A percentile compares a stretch with the other conserved stretches of the same genome.
These are phyloP conservation scores for Notamacropus eugenii DNA, from an alignment of 2,797 vertebrate genomes.

Conservation along the genomic window DNA sequence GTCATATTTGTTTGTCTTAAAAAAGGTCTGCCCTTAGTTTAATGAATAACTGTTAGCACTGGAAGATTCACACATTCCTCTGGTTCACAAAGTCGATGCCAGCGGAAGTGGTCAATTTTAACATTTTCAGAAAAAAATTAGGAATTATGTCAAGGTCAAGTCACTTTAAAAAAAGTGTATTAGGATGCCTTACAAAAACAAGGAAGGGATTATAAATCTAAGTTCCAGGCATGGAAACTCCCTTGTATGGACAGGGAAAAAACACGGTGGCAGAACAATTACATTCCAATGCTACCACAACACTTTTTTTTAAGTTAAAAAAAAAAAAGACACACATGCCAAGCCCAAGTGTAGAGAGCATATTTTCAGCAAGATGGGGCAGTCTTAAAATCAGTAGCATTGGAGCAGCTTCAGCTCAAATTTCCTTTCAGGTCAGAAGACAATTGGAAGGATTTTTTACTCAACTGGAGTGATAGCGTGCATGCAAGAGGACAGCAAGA, in stretches of 20 bases:
- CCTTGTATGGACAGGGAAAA: slow-evolving; percentile 70
- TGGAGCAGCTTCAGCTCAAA: slow-evolving; percentile 24
- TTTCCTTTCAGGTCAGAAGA: background rate
- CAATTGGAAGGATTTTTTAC: background rate
- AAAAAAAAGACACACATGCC: slow-evolving; percentile 38
- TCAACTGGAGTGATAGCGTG: background rate
- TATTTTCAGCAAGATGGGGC: slow-evolving; percentile 49
- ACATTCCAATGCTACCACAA: slow-evolving; percentile 73
- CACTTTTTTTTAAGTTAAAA: slow-evolving; percentile 3
- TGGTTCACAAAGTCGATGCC: slow-evolving; percentile 41
- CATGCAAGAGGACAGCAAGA: background rate
- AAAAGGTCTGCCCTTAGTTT: slow-evolving; percentile 36
- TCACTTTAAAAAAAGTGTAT: slow-evolving; percentile 66
- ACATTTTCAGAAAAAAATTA: slow-evolving; percentile 74
- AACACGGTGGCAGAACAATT: slow-evolving; percentile 73
- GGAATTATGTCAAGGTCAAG: slow-evolving; percentile 76
- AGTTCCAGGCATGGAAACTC: slow-evolving; percentile 78
- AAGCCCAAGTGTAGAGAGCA: slow-evolving; percentile 43
- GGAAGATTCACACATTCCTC: slow-evolving; percentile 47
- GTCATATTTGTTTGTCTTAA: slow-evolving; percentile 36
- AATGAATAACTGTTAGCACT: slow-evolving; percentile 55
- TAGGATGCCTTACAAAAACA: slow-evolving; percentile 62
- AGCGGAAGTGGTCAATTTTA: slow-evolving; percentile 59
- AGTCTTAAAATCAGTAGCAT: background rate
- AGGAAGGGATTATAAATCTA: slow-evolving; percentile 76